Evolutionary conservation across 2,113 vertebrate genomes (phyloP), one percentile per base, ranked within the genome.

Genomic region (Sterrhoptilus dennistouni): DNA sequence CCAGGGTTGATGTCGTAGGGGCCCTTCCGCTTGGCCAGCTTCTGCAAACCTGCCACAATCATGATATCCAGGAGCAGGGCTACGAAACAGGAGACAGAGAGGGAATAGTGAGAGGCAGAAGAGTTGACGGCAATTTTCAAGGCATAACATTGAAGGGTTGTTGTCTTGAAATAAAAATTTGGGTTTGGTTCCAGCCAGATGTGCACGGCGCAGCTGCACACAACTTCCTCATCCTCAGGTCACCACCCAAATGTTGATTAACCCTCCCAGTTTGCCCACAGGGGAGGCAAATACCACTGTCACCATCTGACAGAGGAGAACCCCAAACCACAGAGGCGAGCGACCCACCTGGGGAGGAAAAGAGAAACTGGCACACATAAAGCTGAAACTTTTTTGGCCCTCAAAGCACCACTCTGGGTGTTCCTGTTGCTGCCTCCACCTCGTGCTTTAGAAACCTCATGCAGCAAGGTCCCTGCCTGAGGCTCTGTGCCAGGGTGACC

Each of bases 41-140:
- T 99, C 98, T 99, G 99, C 60, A 99, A 83, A 2, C 99, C 98
- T 0, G 99, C 99, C 86, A 99, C 99, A 0, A 98, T 99, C 98
- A 99, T 91, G 90, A 99, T 97, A 40, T 99, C 99, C 72, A 99
- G 96, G 49, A 99, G 91, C 87, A 99, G 97, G 29, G 99, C 99
- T 99, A 69, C 4, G 54, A 40, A 88, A 49, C 16, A 4, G 70
- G 83, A 88, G 15, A 45, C 1, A 29, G 22, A 11, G 47, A 65
- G 22, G 38, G 35, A 47, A 40, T 10, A 16, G 53, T 93, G 61
- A 96, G 35, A 61, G 80, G 21, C 7, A 31, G 23, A 49, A 52
- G 45, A 69, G 17, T 1, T 1, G 3, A 80, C 36, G 47, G 45
- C 4, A 24, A 5, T 44, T 79, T 66, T 84, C 45, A 40, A 68